Evolutionary conservation across 1,140 invertebrate species (phyloP).

Genomic region (Drosophila guanche): DNA sequence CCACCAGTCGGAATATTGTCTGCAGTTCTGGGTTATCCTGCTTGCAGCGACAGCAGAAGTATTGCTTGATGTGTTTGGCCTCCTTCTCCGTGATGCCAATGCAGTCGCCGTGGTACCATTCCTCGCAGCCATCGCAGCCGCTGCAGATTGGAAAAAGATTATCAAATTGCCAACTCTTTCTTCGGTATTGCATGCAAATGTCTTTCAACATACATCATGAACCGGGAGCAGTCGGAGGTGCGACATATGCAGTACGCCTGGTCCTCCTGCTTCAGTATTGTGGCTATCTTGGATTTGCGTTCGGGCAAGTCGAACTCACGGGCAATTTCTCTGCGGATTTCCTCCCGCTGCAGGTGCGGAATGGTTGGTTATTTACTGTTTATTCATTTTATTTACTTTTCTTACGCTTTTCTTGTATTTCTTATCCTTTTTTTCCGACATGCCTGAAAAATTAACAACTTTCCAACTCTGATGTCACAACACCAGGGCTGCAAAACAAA

Average conservation of each 20-base stretch:
- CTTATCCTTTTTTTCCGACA: slow-evolving; percentile 67
- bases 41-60: slow-evolving; percentile 94
- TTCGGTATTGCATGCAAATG: too few relatives aligned
- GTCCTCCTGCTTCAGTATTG: slow-evolving; percentile 93
- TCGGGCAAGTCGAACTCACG: slow-evolving; percentile 95
- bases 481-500: too few relatives aligned
- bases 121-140: slow-evolving; percentile 98
- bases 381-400: background rate
- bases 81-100: slow-evolving; percentile 97
- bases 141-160: slow-evolving; percentile 83
- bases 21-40: slow-evolving; percentile 92
- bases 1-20: slow-evolving; percentile 87
- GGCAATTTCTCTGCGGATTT: slow-evolving; percentile 95
- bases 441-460: slow-evolving; percentile 1
- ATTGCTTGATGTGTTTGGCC: slow-evolving; percentile 96
- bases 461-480: background rate
- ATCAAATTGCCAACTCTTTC: too few relatives aligned
- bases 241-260: slow-evolving; percentile 97
- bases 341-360: slow-evolving; percentile 88
- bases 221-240: slow-evolving; percentile 94
- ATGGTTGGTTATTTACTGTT: background rate
- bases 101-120: slow-evolving; percentile 99
- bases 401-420: slow-evolving; percentile 75
- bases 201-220: slow-evolving; percentile 94
- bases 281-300: slow-evolving; percentile 95